Evolutionary conservation across 2,888 invertebrate species (phyloP), one percentile per base, ranked within the genome.

Genomic region (Lapara coniferarum): DNA sequence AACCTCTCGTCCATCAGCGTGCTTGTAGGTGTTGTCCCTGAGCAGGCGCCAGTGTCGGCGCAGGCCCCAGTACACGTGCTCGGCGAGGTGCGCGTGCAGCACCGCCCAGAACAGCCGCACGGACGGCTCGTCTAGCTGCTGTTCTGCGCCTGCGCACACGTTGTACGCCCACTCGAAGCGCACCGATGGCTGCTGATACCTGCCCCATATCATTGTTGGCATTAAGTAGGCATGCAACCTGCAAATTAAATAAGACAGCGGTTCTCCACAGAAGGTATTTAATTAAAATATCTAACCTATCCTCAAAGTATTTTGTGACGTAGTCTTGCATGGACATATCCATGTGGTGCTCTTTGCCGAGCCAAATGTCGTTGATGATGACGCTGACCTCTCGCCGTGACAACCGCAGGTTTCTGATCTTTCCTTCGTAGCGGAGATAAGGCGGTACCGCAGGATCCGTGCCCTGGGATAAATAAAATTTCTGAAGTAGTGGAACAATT

Each of bases 141-240:
- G 92, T 72, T 93, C 93, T 0, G 89, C 92, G 63, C 92, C 90
- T 0, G 91, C 91, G 80, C 93, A 93, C 74, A 94, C 78, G 78
- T 93, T 94, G 85, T 94, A 94, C 10, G 94, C 92, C 94, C 94
- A 94, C 73, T 94, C 94, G 0, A 92, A 93, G n/a, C 94, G 91
- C 37, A 93, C 88, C 5, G 87, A 85, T 0, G 89, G 80, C 74
- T 94, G 93, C 66, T 91, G 92, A 78, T 94, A 94, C 74, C 93
- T 94, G 25, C 0, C 58, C 10, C 4, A 19, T 10, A 55, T 19
- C 19, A 19, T 10, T 37, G 8, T 37, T 37, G 5, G 37, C 8
- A 37, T 37, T 37, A 37, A 25, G 25, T 37, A 37, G 0, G 37
- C 37, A 37, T 4, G 37, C 37, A 37, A 37, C 37, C 37, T 37